Conservation (phyloP, 23 tunicate genomes). For the Styela clava region DNA sequence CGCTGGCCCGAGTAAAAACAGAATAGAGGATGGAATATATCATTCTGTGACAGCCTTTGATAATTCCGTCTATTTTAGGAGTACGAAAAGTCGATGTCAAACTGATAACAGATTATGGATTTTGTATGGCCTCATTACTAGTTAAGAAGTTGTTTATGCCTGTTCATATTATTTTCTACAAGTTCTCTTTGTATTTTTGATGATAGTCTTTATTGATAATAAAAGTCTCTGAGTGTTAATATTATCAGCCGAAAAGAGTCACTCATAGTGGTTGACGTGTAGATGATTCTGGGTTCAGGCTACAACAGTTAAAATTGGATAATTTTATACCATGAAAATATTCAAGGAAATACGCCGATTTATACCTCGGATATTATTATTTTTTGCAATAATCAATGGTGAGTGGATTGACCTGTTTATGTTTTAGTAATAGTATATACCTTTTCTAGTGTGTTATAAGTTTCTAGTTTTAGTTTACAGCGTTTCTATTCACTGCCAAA, state of each 20-base stretch:
- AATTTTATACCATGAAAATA: not conserved
- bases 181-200: not conserved
- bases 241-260: not conserved
- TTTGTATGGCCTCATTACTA: not conserved
- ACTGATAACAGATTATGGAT: not conserved
- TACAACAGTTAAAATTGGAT: too few species aligned
- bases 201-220: not conserved
- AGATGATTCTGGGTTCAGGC: too few species aligned
- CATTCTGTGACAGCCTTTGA: not conserved
- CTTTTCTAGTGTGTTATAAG: not conserved
- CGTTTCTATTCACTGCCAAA: not conserved
- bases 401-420: too few species aligned
- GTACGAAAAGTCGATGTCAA: not conserved
- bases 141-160: not conserved
- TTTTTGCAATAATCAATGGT: not conserved
- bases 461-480: not conserved
- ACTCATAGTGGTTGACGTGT: not conserved
- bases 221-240: not conserved
- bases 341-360: not conserved
- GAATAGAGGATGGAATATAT: not conserved
- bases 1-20: not conserved
- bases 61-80: not conserved
- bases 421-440: not conserved
- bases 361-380: not conserved
- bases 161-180: not conserved